Base-by-base conservation (phyloP, 2,797 vertebrate genomes). In the Sylvilagus floridanus region DNA sequence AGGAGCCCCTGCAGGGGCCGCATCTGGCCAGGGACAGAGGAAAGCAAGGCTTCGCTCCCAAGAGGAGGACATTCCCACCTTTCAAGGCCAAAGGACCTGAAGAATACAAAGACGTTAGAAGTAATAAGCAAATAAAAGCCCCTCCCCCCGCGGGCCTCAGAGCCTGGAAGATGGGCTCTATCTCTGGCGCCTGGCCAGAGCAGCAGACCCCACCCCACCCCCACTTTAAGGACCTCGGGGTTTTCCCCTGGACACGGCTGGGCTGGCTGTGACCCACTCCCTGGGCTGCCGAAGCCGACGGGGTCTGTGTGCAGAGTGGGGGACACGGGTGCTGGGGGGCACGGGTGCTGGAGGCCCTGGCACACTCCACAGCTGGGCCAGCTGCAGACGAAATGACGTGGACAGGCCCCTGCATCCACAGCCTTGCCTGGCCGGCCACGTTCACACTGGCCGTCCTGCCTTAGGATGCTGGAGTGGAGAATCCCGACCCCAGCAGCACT, bases 1-100 rank as follows among this genome's bases (percentile, higher is more conserved):
- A 47, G 42, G 42, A 47, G 42, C 42, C 42, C 42, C 42, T 47
- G 42, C 42, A 47, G 42, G 8, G 42, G 42, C 42, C 42, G 42
- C 42, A 47, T 47, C 42, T 47, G 42, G 42, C 42, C 1, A 47
- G 4, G n/a, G 28, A 8, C 4, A 30, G 4, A 28, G 9, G 22
- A 50, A 32, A 47, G 71, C 52, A 63, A 90, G 66, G 14, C 8
- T 22, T 7, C 1, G 7, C 14, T 62, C 71, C 30, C 66, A 60
- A 79, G 83, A 69, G 3, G 9, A 84, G 37, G 21, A 47, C 60
- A 24, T 16, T 66, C 28, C 12, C 8, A 17, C 62, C n/a, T 81
- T 76, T 76, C 63, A 82, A 77, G 77, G 37, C n/a, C 60, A 68
- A 62, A 72, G 52, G 16, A 42, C 30, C 69, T 72, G 57, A 85